phyloP scores from a whole-genome alignment of 2,797 vertebrate species.

The Sebastes hubbsi region DNA sequence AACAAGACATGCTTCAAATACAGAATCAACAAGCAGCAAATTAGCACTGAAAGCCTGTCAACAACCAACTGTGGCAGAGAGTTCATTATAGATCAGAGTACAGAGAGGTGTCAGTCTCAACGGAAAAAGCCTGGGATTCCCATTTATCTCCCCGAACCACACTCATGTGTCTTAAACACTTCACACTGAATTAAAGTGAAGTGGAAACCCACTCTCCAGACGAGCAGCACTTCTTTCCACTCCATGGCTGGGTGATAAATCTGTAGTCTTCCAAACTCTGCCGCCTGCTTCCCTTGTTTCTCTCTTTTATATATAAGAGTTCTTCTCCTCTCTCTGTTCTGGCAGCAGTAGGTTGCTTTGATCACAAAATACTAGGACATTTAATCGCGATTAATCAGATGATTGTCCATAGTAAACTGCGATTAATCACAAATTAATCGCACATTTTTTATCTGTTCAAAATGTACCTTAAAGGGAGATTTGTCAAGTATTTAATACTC shows the following conservation, averaged over 20 bases:
- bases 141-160: conserved; percentile 57
- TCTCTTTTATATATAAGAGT: conserved; percentile 29
- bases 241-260: conserved; percentile 59
- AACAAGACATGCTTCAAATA: conserved; percentile 5
- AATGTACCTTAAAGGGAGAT: no score
- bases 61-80: conserved; percentile 3
- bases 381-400: no score
- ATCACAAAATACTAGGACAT: neutral
- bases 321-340: neutral
- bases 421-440: no score
- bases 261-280: conserved; percentile 28
- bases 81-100: conserved; percentile 27
- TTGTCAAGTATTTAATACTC: no score
- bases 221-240: conserved; percentile 65
- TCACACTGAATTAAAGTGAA: conserved; percentile 71
- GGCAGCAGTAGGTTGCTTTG: neutral
- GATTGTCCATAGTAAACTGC: no score
- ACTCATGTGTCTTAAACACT: conserved; percentile 62
- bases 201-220: conserved; percentile 62
- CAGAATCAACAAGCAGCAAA: conserved; percentile 7
- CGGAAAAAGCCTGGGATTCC: conserved; percentile 46
- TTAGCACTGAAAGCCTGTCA: neutral
- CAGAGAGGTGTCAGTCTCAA: conserved; percentile 40
- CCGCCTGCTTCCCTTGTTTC: conserved; percentile 16
- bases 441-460: no score